phyloP scores from a whole-genome alignment of 2,888 invertebrate genomes.

The Biston stratarius region DNA sequence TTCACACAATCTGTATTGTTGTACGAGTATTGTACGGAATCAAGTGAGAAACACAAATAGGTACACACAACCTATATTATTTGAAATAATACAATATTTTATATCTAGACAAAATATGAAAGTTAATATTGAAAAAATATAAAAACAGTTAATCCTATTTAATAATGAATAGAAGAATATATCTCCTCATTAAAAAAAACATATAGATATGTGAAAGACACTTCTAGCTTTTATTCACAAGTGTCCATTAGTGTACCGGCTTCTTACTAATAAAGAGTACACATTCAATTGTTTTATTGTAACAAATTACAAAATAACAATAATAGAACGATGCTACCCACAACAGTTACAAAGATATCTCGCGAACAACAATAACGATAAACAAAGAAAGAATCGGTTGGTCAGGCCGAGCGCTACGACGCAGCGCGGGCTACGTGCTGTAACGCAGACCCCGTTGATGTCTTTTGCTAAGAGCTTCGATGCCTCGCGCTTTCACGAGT shows the following conservation, averaged over 20 bases:
- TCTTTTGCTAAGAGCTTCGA: conserved; percentile 77
- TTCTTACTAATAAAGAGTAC: conserved; percentile 46
- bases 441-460: conserved; percentile 74
- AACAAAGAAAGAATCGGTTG: conserved; percentile 32
- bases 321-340: too few relatives aligned
- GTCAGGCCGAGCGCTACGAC: conserved; percentile 5
- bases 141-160: too few relatives aligned
- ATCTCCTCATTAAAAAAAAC: not conserved
- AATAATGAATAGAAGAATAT: not conserved
- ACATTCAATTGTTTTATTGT: not conserved
- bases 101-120: too few relatives aligned
- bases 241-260: conserved; percentile 42
- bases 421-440: conserved; percentile 39
- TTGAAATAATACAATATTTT: too few relatives aligned
- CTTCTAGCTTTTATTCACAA: conserved; percentile 11
- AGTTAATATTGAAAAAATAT: too few relatives aligned
- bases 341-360: too few relatives aligned
- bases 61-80: too few relatives aligned
- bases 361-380: conserved; percentile 33
- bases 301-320: too few relatives aligned
- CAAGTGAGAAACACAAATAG: too few relatives aligned
- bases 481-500: conserved; percentile 70
- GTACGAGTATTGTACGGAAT: too few relatives aligned
- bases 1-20: too few relatives aligned
- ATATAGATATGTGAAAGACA: conserved; percentile 23